Conservation (phyloP, 2,113 vertebrate genomes). For the Perca schrenkii region DNA sequence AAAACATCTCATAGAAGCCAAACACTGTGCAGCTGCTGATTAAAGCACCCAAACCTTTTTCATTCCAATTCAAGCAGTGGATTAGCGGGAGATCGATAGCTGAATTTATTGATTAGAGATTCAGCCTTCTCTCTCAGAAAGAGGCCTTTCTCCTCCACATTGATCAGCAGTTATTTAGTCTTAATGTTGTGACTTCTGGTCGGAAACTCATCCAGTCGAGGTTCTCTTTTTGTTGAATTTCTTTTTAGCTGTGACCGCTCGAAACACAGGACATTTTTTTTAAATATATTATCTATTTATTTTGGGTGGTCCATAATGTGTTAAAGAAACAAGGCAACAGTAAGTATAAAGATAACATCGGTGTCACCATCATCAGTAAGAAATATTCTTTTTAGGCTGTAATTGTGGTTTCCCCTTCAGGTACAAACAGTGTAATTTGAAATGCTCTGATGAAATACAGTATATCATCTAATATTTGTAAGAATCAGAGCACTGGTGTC, state of each 20-base stretch:
- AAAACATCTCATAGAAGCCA: slow-evolving; percentile 13
- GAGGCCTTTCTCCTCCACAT: slow-evolving; percentile 58
- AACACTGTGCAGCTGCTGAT: slow-evolving; percentile 14
- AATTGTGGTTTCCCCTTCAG: not conserved
- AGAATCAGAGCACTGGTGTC: slow-evolving; percentile 2
- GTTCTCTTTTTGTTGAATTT: slow-evolving; percentile 25
- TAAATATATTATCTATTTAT: not conserved
- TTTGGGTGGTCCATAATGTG: not conserved
- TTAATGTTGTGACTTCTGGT: slow-evolving; percentile 47
- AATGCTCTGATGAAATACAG: slow-evolving; percentile 23
- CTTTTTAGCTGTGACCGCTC: slow-evolving; percentile 21
- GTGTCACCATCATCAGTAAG: not conserved
- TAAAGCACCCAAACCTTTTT: slow-evolving; percentile 31
- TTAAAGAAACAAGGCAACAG: not conserved
- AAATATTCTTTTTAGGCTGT: not conserved
- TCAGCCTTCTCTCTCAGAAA: slow-evolving; percentile 63
- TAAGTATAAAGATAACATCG: not conserved
- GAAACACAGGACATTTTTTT: not conserved
- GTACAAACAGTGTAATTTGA: slow-evolving; percentile 16
- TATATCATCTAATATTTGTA: slow-evolving; percentile 21
- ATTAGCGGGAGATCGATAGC: slow-evolving; percentile 67
- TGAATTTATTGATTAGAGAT: slow-evolving; percentile 73
- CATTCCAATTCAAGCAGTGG: slow-evolving; percentile 58
- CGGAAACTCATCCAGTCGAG: slow-evolving; percentile 41
- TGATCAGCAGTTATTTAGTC: slow-evolving; percentile 72